Conservation (phyloP, 2,797 vertebrate species). For the Ficedula albicollis region DNA sequence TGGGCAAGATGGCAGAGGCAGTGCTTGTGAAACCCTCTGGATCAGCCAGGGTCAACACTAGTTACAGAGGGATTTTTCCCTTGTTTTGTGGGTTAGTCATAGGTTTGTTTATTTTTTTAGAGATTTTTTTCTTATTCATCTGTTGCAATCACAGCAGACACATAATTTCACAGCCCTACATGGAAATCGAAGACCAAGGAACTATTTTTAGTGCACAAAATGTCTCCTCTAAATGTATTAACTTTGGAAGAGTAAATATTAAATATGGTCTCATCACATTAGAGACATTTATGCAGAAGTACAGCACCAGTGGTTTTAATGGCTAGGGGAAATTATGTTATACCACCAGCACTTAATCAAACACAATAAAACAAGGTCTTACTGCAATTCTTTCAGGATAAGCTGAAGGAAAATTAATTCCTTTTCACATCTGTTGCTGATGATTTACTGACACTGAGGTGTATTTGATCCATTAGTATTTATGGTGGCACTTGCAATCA, state of each 20-base stretch:
- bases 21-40: background rate
- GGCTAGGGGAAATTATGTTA: slow-evolving; percentile 10
- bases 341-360: slow-evolving; percentile 30
- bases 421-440: background rate
- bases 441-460: slow-evolving; percentile 1
- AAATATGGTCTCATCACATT: slow-evolving; percentile 3
- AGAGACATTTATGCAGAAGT: background rate
- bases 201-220: slow-evolving; percentile 54
- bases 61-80: background rate
- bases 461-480: slow-evolving; percentile 1
- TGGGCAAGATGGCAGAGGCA: background rate
- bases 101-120: slow-evolving; percentile 44
- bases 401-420: slow-evolving; percentile 21
- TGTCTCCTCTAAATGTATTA: slow-evolving; percentile 36
- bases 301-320: background rate
- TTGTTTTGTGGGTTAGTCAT: slow-evolving; percentile 18
- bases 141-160: slow-evolving; percentile 34
- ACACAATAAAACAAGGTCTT: background rate
- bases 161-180: slow-evolving; percentile 56
- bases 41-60: background rate
- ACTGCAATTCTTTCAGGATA: background rate
- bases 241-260: slow-evolving; percentile 46
- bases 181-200: slow-evolving; percentile 40
- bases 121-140: background rate
- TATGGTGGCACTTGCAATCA: background rate